Percentiles rank a stretch among this genome's conserved stretches.
Evolutionary conservation across 2,797 vertebrate species (phyloP).

Genomic region (Cyclopterus lumpus): DNA sequence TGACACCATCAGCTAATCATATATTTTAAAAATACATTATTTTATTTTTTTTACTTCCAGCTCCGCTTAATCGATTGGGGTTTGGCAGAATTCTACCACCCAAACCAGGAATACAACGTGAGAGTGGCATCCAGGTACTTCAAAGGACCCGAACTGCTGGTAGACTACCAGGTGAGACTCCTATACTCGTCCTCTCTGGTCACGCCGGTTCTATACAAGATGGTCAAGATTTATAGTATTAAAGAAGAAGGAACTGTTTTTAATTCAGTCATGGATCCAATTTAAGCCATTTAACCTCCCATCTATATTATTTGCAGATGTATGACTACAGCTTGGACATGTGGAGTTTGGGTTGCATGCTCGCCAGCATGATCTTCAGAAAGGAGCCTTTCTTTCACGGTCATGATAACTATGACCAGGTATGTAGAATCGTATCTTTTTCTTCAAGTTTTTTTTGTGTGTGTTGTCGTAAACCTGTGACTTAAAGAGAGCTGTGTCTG

Average conservation of each 20-base stretch:
- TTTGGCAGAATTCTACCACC: constrained; percentile 98
- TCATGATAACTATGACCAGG: constrained; percentile 99
- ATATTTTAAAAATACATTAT: no score
- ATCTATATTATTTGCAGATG: constrained; percentile 84
- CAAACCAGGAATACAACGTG: constrained; percentile 99
- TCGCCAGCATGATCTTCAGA: constrained; percentile 99
- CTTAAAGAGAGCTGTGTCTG: neutral
- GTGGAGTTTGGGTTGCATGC: constrained; percentile 99
- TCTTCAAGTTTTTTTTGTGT: neutral
- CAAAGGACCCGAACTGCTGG: constrained; percentile 98
- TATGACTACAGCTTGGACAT: constrained; percentile 99
- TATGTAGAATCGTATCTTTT: constrained; percentile 53
- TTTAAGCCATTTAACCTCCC: neutral
- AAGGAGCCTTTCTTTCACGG: constrained; percentile 99
- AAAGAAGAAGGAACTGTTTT: no score
- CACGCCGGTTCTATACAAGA: neutral
- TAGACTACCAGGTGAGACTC: constrained; percentile 96
- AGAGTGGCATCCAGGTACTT: constrained; percentile 99
- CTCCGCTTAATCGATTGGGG: constrained; percentile 99
- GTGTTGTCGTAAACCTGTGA: neutral
- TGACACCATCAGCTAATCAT: no score
- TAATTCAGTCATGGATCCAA: neutral
- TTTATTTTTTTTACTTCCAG: constrained; percentile 72
- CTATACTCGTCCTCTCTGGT: neutral
- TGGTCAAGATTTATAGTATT: neutral